Base-by-base conservation (phyloP, 2,797 vertebrate species). In the Tadarida brasiliensis region DNA sequence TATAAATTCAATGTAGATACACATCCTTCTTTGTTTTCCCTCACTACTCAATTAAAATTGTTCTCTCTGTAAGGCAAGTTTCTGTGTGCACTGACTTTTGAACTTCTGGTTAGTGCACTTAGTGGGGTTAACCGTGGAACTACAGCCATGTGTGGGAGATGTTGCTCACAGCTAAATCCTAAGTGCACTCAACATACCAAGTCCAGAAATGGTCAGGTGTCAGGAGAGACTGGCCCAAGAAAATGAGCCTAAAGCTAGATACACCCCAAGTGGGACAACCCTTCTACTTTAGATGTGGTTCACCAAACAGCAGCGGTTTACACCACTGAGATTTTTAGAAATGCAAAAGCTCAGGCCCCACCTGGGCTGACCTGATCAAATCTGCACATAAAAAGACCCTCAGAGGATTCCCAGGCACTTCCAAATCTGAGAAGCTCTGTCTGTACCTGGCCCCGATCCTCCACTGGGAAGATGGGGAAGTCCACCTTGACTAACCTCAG, bases 21-120 rank as follows among this genome's bases (percentile, higher is more conserved):
- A 63, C 47, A 67, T 33, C 20, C 88, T 80, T 90, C 26, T 12
- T 84, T 91, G 11, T 73, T 81, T 56, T 26, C 33, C 24, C 11
- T 80, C 30, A 71, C 44, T 77, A 19, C n/a, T 68, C 68, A 83
- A 44, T 85, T 83, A 82, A 83, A 96, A 88, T 35, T 83, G n/a
- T 71, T n/a, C 91, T 91, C 80, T 80, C 39, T 94, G 24, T 67
- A 90, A 90, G 54, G 14, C 51, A 91, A 83, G 67, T 57, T 59
- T 35, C 61, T 49, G 35, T 61, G 56, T 73, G 16, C 51, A 57
- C 30, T n/a, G 57, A 78, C 61, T 92, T 80, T 73, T 93, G 16
- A 88, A 96, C 30, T 68, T 24, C 24, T 19, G 17, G n/a, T 59
- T 19, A 56, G 57, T 83, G 44, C 28, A 49, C 39, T 78, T 63